phyloP scores from a whole-genome alignment of 2,113 vertebrate species.

The Cynoglossus semilaevis region DNA sequence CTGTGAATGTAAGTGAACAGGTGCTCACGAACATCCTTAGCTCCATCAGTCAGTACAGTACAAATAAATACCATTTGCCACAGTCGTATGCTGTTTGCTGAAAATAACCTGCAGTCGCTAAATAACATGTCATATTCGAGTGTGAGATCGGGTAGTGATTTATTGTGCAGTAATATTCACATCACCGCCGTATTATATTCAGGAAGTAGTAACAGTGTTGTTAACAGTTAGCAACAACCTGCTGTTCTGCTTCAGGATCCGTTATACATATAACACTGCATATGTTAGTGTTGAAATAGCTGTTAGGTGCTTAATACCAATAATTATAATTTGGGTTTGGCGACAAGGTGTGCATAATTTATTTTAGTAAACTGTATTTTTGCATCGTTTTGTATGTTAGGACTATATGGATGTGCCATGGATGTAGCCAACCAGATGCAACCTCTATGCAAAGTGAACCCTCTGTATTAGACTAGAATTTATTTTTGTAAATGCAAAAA shows the following conservation, averaged over 20 bases:
- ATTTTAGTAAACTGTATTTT: too few species aligned
- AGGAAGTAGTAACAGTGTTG: slow-evolving; percentile 46
- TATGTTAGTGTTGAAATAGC: too few species aligned
- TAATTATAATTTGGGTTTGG: too few species aligned
- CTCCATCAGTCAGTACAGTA: neutral
- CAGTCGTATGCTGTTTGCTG: neutral
- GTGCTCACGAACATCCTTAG: slow-evolving; percentile 31
- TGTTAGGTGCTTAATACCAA: too few species aligned
- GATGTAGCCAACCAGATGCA: too few species aligned
- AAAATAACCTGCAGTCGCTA: neutral
- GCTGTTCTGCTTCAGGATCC: slow-evolving; percentile 20
- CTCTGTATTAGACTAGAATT: too few species aligned
- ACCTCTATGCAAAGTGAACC: too few species aligned
- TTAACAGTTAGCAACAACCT: slow-evolving; percentile 33
- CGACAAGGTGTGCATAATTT: too few species aligned
- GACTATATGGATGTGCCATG: too few species aligned
- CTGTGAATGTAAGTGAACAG: slow-evolving; percentile 37
- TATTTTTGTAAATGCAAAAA: neutral
- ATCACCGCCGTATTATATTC: slow-evolving; percentile 23
- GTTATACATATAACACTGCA: slow-evolving; percentile 6
- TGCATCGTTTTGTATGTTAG: too few species aligned
- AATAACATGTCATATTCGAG: neutral
- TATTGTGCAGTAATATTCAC: slow-evolving; percentile 16
- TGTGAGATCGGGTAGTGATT: slow-evolving; percentile 13
- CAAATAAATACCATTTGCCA: neutral